phyloP scores from a whole-genome alignment of 2,113 vertebrate species.

The Lophochroa leadbeateri region DNA sequence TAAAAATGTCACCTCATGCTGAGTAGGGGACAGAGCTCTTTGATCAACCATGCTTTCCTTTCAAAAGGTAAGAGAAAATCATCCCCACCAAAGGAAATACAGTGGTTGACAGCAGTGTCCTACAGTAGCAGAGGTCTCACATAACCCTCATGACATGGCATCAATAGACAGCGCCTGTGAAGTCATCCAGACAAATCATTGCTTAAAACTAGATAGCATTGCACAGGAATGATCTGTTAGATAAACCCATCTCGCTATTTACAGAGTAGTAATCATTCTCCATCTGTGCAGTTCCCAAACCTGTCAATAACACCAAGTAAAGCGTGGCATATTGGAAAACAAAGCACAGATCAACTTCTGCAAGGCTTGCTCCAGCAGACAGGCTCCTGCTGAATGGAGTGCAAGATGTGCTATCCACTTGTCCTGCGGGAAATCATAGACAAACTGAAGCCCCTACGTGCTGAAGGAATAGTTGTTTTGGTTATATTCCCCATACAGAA shows the following conservation, averaged over 20 bases:
- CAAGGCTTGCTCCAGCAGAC: neutral
- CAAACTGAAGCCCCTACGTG: neutral
- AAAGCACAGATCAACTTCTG: neutral
- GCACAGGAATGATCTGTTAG: neutral
- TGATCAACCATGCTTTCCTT: neutral
- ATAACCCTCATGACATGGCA: neutral
- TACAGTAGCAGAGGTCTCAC: neutral
- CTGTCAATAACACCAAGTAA: neutral
- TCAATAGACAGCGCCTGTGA: neutral
- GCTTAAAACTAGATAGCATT: neutral
- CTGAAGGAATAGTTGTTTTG: neutral
- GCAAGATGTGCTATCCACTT: neutral
- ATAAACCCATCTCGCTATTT: neutral
- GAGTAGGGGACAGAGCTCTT: neutral
- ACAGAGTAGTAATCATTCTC: neutral
- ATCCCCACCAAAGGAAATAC: neutral
- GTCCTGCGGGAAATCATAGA: neutral
- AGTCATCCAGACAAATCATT: neutral
- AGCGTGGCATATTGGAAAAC: neutral
- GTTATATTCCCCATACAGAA: neutral
- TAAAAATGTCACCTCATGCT: neutral
- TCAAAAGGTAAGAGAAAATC: neutral
- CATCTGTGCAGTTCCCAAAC: conserved; percentile 2
- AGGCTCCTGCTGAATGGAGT: neutral
- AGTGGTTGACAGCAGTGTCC: neutral